These are phyloP conservation scores for Eonycteris spelaea DNA, from an alignment of 2,113 vertebrate species.

Conservation along the genomic window DNA sequence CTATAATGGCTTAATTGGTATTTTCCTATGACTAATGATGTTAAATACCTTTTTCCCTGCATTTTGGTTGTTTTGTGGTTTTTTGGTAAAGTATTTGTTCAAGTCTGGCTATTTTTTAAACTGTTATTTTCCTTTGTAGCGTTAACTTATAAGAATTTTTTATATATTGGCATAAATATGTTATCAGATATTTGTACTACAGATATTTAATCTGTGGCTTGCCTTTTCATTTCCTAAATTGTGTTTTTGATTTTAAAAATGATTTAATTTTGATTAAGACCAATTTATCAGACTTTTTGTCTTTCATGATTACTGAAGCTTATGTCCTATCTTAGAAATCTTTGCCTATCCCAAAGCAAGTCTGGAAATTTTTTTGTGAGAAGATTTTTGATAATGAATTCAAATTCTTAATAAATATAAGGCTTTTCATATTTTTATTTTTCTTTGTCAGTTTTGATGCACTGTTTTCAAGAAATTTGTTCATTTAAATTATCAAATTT, in stretches of 20 bases:
- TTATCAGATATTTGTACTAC: background rate
- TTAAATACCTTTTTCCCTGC: background rate
- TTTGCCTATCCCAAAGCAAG: background rate
- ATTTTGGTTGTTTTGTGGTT: background rate
- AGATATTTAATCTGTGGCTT: background rate
- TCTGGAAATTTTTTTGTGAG: background rate
- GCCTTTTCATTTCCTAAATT: background rate
- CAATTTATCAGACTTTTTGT: background rate
- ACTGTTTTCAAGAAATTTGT: background rate
- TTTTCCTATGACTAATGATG: background rate
- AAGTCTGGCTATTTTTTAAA: background rate
- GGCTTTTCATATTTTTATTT: background rate
- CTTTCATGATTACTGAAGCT: background rate
- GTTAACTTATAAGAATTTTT: background rate
- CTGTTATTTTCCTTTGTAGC: background rate
- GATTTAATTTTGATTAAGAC: background rate
- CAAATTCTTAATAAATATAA: background rate
- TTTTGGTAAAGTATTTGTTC: background rate
- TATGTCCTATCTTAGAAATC: background rate
- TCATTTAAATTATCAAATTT: background rate
- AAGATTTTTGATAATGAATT: background rate
- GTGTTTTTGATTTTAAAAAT: background rate
- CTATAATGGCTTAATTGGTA: background rate
- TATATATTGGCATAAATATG: background rate
- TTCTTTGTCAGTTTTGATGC: background rate